phyloP scores from a whole-genome alignment of 1,140 invertebrate species.

The Heliconius hermathena region DNA sequence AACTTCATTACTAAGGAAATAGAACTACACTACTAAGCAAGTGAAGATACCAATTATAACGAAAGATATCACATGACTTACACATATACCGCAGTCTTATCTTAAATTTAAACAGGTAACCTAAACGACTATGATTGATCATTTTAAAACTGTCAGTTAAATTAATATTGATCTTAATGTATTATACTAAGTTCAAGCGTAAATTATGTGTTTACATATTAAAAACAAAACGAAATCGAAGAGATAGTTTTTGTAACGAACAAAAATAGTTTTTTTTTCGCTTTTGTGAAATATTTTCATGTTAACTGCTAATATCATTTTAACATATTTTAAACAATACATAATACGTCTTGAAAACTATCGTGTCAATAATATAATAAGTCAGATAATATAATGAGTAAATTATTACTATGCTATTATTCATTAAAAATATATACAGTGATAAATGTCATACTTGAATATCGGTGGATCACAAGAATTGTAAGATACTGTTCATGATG shows the following conservation, averaged over 20 bases:
- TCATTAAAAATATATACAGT: not conserved
- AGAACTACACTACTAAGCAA: too few relatives aligned
- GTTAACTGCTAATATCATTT: not conserved
- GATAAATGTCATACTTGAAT: not conserved
- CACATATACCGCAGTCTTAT: conserved; percentile 9
- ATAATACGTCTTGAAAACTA: not conserved
- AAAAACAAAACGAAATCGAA: not conserved
- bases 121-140: conserved; percentile 22
- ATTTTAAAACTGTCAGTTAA: conserved; percentile 13
- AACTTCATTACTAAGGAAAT: too few relatives aligned
- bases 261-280: not conserved
- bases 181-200: conserved; percentile 4
- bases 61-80: not conserved
- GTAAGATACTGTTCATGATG: too few relatives aligned
- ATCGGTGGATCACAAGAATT: not conserved
- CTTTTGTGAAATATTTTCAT: not conserved
- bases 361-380: not conserved
- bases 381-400: not conserved
- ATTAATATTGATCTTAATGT: conserved; percentile 17
- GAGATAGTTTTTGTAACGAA: not conserved
- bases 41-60: too few relatives aligned
- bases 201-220: not conserved
- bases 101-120: conserved; percentile 16
- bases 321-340: conserved; percentile 3
- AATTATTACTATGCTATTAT: not conserved